phyloP scores from a whole-genome alignment of 2,113 vertebrate species.

The Catharus fuscescens region DNA sequence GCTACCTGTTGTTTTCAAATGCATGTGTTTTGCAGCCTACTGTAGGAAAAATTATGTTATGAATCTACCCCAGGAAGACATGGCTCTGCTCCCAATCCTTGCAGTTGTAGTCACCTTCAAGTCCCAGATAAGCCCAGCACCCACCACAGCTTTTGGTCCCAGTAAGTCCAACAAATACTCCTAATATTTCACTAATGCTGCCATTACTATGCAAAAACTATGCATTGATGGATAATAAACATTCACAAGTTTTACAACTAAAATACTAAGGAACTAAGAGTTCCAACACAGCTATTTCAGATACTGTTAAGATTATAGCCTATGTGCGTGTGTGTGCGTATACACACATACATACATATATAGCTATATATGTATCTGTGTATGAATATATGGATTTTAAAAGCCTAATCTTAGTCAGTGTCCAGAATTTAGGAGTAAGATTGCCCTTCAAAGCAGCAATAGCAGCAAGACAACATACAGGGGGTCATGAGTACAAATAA shows the following conservation, averaged over 20 bases:
- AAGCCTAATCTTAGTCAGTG: neutral
- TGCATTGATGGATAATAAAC: neutral
- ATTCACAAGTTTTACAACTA: neutral
- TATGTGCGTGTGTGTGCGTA: rapidly evolving
- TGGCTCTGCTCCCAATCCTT: neutral
- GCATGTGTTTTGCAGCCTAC: neutral
- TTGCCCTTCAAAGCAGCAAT: neutral
- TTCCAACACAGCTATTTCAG: neutral
- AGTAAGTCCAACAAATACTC: neutral
- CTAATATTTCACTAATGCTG: neutral
- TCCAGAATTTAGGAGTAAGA: neutral
- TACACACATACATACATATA: rapidly evolving
- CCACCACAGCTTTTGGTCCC: rapidly evolving
- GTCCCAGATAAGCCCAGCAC: neutral
- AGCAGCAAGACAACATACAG: neutral
- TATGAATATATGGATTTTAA: neutral
- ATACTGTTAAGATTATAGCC: neutral
- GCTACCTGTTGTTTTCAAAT: neutral
- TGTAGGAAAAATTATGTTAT: neutral
- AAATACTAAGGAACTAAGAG: neutral
- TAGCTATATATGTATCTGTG: rapidly evolving
- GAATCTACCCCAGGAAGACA: neutral
- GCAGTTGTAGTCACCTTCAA: neutral
- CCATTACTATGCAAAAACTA: neutral
- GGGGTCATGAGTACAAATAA: neutral